Evolutionary conservation across 1,140 invertebrate genomes (phyloP), one percentile per base, ranked within the genome.

Genomic region (Anagrus nilaparvatae): DNA sequence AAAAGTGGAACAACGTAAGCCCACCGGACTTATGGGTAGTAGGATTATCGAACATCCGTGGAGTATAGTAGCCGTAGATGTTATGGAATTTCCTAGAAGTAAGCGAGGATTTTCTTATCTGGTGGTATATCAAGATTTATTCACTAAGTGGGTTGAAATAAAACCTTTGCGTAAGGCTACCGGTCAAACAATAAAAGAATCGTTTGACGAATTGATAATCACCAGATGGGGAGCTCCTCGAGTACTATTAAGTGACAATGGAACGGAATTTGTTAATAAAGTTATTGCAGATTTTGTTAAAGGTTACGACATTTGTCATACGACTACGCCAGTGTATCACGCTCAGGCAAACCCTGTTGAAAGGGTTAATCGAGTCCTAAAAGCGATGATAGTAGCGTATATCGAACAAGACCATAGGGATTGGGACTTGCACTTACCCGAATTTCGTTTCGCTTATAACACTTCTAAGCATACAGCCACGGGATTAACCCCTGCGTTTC

Each of bases 111-210:
- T 30, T 41, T 41, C 8, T 34, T 46, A 17, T n/a, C 2, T 50
- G 0, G 9, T 47, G 0, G 45, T 47, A 1, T 30, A 46, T 10
- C 44, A 43, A 3, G 49, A 51, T 33, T 17, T 50, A 13, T 50
- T 42, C 13, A 47, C 49, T 0, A 31, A 41, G 1, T 50, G 49
- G 49, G 18, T 29, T 1, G 44, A 50, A 27, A 36, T 45, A 0
- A 19, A 46, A 16, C n/a, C n/a, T n/a, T n/a, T n/a, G n/a, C n/a
- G n/a, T n/a, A n/a, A n/a, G n/a, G n/a, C n/a, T n/a, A n/a, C n/a
- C n/a, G n/a, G n/a, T n/a, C n/a, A n/a, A n/a, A n/a, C n/a, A n/a
- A n/a, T n/a, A n/a, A n/a, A n/a, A n/a, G n/a, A n/a, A n/a, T n/a
- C n/a, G n/a, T n/a, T n/a, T n/a, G n/a, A n/a, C n/a, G n/a, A n/a